A percentile compares a stretch with the other conserved stretches of the same genome.
Conservation (phyloP, 2,797 vertebrate genomes). For the Simalia tracyae region DNA sequence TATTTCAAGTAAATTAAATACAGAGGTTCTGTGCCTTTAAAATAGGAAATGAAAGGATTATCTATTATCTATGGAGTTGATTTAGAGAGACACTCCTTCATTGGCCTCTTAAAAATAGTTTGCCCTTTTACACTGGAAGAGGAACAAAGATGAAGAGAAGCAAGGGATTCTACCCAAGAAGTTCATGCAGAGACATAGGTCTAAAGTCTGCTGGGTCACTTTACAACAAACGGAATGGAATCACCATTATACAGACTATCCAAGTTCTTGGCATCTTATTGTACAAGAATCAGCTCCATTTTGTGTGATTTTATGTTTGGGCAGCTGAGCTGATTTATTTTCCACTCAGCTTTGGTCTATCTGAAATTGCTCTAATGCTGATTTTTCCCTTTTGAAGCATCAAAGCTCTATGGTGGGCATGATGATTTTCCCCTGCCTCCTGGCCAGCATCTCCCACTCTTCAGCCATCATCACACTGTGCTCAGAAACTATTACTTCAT, state of each 20-base stretch:
- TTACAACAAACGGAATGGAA: not conserved
- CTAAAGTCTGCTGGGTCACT: not conserved
- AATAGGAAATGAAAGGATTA: not conserved
- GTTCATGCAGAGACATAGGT: not conserved
- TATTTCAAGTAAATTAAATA: conserved; percentile 7
- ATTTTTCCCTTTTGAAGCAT: not conserved
- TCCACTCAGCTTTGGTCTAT: not conserved
- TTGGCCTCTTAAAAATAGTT: not conserved
- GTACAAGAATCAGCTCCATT: not conserved
- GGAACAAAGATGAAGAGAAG: not conserved
- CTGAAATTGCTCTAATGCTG: not conserved
- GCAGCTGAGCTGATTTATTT: not conserved
- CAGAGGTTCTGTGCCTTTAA: not conserved
- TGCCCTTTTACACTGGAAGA: not conserved
- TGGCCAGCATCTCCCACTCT: not conserved
- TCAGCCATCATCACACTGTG: not conserved
- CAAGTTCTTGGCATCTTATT: not conserved
- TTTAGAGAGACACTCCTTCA: conserved; percentile 21
- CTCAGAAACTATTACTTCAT: not conserved
- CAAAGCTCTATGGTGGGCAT: not conserved
- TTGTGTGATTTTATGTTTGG: not conserved
- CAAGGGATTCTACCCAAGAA: not conserved
- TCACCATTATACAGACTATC: not conserved
- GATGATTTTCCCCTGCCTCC: not conserved
- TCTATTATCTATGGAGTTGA: not conserved